Conservation (phyloP, 2,797 vertebrate species). For the Chelonia mydas region DNA sequence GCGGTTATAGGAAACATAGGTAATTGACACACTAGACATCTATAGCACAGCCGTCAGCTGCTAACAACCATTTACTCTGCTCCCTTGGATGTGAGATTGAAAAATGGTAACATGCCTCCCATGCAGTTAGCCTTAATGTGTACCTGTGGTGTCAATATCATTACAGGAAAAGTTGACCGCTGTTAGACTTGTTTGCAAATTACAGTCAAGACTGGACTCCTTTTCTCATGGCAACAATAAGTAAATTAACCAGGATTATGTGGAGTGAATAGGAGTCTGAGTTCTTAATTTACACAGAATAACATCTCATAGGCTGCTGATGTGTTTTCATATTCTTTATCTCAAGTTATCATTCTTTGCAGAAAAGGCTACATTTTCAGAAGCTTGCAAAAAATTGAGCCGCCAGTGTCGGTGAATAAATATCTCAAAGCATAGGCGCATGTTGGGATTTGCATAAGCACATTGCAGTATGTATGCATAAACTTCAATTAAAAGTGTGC, state of each 20-base stretch:
- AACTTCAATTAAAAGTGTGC: neutral
- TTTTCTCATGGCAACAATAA: neutral
- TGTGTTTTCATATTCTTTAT: neutral
- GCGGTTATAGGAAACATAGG: neutral
- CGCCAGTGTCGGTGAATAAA: neutral
- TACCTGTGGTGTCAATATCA: neutral
- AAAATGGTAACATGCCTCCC: neutral
- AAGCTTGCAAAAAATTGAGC: neutral
- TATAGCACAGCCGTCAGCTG: neutral
- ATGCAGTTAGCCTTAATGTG: neutral
- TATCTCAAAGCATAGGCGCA: neutral
- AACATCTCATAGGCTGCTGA: neutral
- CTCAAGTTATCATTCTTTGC: neutral
- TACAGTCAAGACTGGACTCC: neutral
- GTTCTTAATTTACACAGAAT: conserved; percentile 18
- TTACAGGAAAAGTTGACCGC: neutral
- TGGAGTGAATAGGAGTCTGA: neutral
- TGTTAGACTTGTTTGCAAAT: neutral
- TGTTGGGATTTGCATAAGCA: neutral
- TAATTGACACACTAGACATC: neutral
- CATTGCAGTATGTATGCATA: neutral
- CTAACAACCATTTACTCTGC: neutral
- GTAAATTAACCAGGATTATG: neutral
- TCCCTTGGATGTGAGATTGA: conserved; percentile 30
- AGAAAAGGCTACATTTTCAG: neutral